These are phyloP conservation scores for Dicrurus megarhynchus DNA, from an alignment of 2,113 vertebrate genomes.

Conservation along the genomic window DNA sequence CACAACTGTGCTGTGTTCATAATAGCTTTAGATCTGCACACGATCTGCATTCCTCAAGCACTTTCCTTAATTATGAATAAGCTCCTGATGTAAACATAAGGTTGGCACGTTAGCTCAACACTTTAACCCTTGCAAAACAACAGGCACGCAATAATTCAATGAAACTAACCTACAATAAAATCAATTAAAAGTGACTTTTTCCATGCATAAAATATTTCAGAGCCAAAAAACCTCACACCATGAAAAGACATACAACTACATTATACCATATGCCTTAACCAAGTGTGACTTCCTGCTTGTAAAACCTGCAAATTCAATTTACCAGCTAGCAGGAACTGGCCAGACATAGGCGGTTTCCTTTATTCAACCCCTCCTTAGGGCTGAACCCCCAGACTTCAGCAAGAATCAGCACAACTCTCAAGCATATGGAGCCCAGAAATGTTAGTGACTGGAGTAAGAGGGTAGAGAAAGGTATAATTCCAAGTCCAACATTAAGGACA, in stretches of 20 bases:
- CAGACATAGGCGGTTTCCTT: background rate
- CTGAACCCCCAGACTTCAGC: background rate
- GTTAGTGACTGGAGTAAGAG: background rate
- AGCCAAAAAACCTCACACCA: background rate
- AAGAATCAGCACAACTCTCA: background rate
- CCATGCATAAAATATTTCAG: background rate
- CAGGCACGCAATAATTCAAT: background rate
- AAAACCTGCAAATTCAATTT: background rate
- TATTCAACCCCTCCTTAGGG: background rate
- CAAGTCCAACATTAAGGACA: background rate
- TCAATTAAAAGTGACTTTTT: background rate
- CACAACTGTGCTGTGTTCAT: background rate
- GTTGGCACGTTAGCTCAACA: background rate
- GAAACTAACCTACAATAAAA: background rate
- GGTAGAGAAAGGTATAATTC: background rate
- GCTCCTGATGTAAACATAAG: background rate
- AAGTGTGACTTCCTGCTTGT: background rate
- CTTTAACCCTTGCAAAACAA: background rate
- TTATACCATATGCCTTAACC: background rate
- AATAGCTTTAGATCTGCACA: background rate
- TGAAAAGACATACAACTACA: background rate
- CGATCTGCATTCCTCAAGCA: background rate
- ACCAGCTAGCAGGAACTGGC: background rate
- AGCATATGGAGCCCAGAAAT: background rate
- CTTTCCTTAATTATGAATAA: background rate